Conservation (phyloP, 2,113 vertebrate genomes). For the Xyrauchen texanus region DNA sequence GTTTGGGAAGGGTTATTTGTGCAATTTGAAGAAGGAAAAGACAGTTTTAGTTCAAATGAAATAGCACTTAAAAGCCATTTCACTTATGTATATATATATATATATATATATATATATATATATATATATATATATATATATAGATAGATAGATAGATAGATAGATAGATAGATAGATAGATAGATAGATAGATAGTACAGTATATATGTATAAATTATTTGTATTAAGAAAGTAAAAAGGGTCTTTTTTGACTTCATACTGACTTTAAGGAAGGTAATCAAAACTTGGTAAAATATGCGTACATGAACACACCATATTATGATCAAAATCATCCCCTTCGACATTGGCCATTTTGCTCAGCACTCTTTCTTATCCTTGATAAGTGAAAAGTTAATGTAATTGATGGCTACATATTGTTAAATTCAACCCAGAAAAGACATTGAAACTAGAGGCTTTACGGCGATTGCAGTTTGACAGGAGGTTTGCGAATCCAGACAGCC, state of each 20-base stretch:
- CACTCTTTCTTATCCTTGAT: background rate
- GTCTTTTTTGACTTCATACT: background rate
- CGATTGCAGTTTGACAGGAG: conserved; percentile 20
- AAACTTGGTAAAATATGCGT: background rate
- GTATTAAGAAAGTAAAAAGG: too few relatives aligned
- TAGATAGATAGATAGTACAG: too few relatives aligned
- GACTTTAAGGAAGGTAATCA: background rate
- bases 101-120: too few relatives aligned
- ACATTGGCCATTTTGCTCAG: background rate
- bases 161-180: too few relatives aligned
- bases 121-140: too few relatives aligned
- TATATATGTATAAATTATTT: too few relatives aligned
- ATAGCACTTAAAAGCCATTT: too few relatives aligned
- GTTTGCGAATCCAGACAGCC: conserved; percentile 33
- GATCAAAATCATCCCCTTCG: conserved; percentile 7
- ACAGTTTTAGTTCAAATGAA: too few relatives aligned
- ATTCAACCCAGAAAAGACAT: conserved; percentile 13
- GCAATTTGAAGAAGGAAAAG: background rate
- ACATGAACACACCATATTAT: background rate
- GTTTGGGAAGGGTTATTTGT: background rate
- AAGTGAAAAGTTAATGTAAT: conserved; percentile 35
- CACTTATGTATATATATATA: too few relatives aligned
- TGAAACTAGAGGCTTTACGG: conserved; percentile 7
- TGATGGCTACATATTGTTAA: conserved; percentile 39
- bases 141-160: too few relatives aligned